phyloP scores from a whole-genome alignment of 2,888 invertebrate genomes.

The Imbricaverruca yamaguchii region DNA sequence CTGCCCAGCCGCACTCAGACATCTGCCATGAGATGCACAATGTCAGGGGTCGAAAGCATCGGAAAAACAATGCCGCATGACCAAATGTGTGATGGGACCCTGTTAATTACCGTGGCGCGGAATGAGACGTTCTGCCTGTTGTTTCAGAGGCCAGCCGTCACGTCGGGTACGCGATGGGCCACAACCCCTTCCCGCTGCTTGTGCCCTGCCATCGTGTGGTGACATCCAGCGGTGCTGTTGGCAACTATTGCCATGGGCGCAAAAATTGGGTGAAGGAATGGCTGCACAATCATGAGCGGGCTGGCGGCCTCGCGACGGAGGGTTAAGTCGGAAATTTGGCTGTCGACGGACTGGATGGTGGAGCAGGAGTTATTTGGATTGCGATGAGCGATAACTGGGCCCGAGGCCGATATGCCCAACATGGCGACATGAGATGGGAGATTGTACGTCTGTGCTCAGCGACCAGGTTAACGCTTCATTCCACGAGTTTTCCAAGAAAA shows the following conservation, averaged over 20 bases:
- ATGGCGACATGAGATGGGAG: too few species aligned
- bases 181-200: background rate
- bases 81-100: background rate
- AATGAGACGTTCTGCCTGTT: background rate
- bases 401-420: too few species aligned
- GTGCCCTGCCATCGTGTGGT: conserved; percentile 12
- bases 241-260: background rate
- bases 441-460: too few species aligned
- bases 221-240: background rate
- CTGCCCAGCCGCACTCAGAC: too few species aligned
- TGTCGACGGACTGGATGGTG: too few species aligned
- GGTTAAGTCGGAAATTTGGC: background rate
- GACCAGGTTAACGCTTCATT: too few species aligned
- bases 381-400: too few species aligned
- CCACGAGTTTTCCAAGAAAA: too few species aligned
- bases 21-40: too few species aligned
- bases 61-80: too few species aligned
- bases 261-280: background rate
- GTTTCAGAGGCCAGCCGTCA: background rate
- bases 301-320: background rate
- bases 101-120: background rate
- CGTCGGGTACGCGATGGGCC: background rate
- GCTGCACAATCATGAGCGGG: background rate
- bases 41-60: too few species aligned
- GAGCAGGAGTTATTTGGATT: too few species aligned